These are phyloP conservation scores for Acipenser ruthenus DNA, from an alignment of 2,797 vertebrate genomes.

Conservation along the genomic window DNA sequence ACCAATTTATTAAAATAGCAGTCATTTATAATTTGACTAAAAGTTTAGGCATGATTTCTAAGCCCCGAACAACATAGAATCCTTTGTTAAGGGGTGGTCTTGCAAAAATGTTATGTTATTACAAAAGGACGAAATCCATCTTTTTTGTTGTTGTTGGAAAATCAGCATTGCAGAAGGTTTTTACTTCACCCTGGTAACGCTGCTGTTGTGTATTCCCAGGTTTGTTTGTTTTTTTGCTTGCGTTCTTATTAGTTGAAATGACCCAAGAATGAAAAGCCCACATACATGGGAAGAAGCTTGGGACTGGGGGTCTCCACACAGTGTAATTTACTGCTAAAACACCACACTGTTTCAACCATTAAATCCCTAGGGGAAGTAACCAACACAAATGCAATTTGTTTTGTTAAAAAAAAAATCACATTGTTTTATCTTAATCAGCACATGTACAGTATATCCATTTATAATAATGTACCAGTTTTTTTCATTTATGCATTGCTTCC, in stretches of 20 bases:
- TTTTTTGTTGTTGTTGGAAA: too few species aligned
- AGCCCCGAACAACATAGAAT: too few species aligned
- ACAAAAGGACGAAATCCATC: too few species aligned
- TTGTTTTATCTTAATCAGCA: not conserved
- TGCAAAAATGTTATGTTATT: too few species aligned
- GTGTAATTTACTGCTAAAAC: conserved; percentile 39
- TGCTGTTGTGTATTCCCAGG: not conserved
- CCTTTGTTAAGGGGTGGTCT: too few species aligned
- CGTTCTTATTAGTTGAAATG: conserved; percentile 28
- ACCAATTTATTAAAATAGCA: too few species aligned
- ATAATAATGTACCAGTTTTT: conserved; percentile 38
- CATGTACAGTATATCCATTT: not conserved
- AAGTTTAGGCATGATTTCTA: too few species aligned
- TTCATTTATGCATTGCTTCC: too few species aligned
- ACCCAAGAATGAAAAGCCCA: conserved; percentile 37
- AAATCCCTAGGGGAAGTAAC: conserved; percentile 25
- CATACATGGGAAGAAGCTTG: conserved; percentile 40
- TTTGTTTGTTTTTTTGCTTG: conserved; percentile 8
- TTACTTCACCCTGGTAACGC: not conserved
- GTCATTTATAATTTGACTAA: too few species aligned
- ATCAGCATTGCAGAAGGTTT: too few species aligned
- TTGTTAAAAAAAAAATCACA: conserved; percentile 30
- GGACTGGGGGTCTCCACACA: conserved; percentile 29
- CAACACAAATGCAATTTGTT: conserved; percentile 34
- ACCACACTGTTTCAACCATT: conserved; percentile 24